Conservation (phyloP, 2,888 invertebrate species). For the Ochropleura leucogaster region DNA sequence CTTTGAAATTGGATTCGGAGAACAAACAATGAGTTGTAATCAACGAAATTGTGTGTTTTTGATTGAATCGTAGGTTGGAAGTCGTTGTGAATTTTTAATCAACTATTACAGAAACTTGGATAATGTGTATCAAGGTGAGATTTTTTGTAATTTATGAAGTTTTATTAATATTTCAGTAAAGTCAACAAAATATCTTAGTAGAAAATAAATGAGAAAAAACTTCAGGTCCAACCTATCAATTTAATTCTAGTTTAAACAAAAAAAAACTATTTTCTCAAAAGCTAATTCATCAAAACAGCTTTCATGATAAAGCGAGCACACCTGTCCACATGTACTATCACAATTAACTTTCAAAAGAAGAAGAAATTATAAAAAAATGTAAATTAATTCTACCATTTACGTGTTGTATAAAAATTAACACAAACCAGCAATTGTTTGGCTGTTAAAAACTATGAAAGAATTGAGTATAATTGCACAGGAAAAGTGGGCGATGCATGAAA, state of each 20-base stretch:
- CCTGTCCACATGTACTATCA: conserved; percentile 47
- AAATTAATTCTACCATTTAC: conserved; percentile 74
- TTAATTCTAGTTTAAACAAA: background rate
- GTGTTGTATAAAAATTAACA: conserved; percentile 65
- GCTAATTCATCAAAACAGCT: conserved; percentile 37
- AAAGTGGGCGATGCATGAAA: conserved; percentile 80
- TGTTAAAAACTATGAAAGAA: conserved; percentile 74
- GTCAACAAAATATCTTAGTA: background rate
- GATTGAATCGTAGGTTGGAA: conserved; percentile 10
- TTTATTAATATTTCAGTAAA: background rate
- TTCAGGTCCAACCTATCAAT: background rate
- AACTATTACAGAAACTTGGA: conserved; percentile 14
- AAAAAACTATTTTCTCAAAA: background rate
- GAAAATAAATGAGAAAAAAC: background rate
- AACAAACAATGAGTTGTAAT: conserved; percentile 43
- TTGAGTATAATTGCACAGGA: conserved; percentile 77
- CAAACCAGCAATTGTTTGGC: conserved; percentile 72
- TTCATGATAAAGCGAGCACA: conserved; percentile 14
- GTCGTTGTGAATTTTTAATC: conserved; percentile 30
- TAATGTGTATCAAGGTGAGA: conserved; percentile 38
- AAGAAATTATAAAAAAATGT: conserved; percentile 56
- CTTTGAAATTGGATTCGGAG: conserved; percentile 37
- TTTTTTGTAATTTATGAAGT: background rate
- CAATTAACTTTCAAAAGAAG: conserved; percentile 33
- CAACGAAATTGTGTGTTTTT: conserved; percentile 27